These are phyloP conservation scores for Gallinago stenura DNA, from an alignment of 2,797 vertebrate species.

Conservation along the genomic window DNA sequence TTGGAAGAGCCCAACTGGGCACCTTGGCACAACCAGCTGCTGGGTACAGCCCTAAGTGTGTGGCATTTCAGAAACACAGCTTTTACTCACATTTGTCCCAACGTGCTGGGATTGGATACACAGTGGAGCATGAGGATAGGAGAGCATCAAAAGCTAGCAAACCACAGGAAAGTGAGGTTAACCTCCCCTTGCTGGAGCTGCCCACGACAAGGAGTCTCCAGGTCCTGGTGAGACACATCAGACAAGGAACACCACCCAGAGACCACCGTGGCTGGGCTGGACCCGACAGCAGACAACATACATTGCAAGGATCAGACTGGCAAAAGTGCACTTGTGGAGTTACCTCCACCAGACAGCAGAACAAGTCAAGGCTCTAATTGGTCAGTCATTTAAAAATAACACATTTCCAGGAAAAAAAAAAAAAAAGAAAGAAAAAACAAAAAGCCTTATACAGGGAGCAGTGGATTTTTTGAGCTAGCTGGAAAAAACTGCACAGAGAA, in stretches of 20 bases:
- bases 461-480: not conserved
- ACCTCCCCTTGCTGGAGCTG: not conserved
- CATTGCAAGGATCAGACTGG: not conserved
- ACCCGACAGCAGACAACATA: not conserved
- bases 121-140: fast-evolving
- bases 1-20: not conserved
- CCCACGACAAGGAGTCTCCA: fast-evolving
- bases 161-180: not conserved
- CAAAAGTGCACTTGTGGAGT: not conserved
- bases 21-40: not conserved
- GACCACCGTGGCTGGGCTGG: not conserved
- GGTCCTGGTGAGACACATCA: fast-evolving
- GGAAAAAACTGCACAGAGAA: not conserved
- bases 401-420: not conserved
- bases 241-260: not conserved
- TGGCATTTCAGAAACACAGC: not conserved
- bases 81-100: not conserved
- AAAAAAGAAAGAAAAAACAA: not conserved
- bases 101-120: not conserved
- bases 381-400: not conserved
- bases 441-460: not conserved
- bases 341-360: not conserved
- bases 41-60: not conserved
- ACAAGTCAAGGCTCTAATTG: not conserved
- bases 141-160: not conserved